Evolutionary conservation across 2,113 vertebrate species (phyloP).

Genomic region (Clarias macrocephalus): DNA sequence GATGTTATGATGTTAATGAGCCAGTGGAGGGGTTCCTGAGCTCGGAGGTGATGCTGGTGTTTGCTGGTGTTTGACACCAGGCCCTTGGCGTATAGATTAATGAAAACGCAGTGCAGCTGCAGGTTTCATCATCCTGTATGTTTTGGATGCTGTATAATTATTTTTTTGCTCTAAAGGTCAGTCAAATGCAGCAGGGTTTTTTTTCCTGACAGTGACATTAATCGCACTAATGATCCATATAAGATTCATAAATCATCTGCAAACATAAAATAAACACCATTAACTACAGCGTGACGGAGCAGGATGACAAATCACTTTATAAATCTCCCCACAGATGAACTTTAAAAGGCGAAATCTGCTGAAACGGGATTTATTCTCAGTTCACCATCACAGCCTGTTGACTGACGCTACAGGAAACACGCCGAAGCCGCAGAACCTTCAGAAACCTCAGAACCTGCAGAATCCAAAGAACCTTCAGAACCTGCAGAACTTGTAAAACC

Average conservation of each 20-base stretch:
- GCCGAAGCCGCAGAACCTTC: not conserved
- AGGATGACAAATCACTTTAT: not conserved
- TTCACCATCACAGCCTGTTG: not conserved
- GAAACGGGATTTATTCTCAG: not conserved
- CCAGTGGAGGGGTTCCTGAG: not conserved
- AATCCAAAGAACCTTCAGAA: too few relatives aligned
- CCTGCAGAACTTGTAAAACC: too few relatives aligned
- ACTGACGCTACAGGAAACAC: not conserved
- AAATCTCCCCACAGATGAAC: not conserved
- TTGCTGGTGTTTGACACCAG: not conserved
- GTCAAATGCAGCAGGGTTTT: conserved; percentile 22
- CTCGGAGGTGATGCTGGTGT: not conserved
- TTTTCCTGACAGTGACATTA: conserved; percentile 11
- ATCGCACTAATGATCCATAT: conserved; percentile 25
- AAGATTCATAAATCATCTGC: conserved; percentile 28
- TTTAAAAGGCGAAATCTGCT: not conserved
- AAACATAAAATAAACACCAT: conserved; percentile 28
- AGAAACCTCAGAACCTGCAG: too few relatives aligned
- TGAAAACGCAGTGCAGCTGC: not conserved
- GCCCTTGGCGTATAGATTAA: not conserved
- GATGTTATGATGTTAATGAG: not conserved
- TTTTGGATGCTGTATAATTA: conserved; percentile 5
- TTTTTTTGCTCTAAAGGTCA: conserved; percentile 24
- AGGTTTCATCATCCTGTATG: not conserved
- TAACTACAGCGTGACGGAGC: not conserved